These are phyloP conservation scores for Operophtera brumata DNA, from an alignment of 2,888 invertebrate genomes.

Conservation along the genomic window DNA sequence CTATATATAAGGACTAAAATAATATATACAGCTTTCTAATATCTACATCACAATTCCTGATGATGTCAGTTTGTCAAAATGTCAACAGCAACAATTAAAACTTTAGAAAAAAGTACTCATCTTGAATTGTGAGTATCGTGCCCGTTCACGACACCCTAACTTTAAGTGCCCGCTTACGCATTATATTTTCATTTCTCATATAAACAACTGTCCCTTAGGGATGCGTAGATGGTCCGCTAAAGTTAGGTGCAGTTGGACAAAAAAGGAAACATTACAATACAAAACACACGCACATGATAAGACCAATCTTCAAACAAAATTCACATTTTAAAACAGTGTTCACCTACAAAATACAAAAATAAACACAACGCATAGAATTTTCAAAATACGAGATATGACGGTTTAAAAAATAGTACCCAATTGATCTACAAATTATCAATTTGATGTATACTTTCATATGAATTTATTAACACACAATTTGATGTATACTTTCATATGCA, in stretches of 20 bases:
- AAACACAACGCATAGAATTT: background rate
- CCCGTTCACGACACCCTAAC: background rate
- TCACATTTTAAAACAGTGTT: background rate
- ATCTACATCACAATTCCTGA: constrained; percentile 29
- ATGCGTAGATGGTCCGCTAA: background rate
- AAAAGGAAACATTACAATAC: background rate
- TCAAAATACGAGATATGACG: background rate
- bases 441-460: background rate
- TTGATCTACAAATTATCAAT: background rate
- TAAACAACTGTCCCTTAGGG: no score
- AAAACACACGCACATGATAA: constrained; percentile 5
- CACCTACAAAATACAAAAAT: background rate
- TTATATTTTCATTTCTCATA: no score
- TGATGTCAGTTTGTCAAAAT: constrained; percentile 11
- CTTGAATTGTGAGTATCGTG: constrained; percentile 6
- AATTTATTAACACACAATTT: no score
- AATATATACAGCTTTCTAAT: constrained; percentile 27
- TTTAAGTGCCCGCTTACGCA: background rate
- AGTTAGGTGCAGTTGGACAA: background rate
- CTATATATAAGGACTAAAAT: constrained; percentile 25
- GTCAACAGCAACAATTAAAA: constrained; percentile 13
- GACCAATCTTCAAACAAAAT: background rate
- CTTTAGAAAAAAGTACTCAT: constrained; percentile 8
- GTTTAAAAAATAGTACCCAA: background rate
- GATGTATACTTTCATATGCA: no score